Evolutionary conservation across 2,888 invertebrate genomes (phyloP).

Genomic region (Ophioninae sp.): DNA sequence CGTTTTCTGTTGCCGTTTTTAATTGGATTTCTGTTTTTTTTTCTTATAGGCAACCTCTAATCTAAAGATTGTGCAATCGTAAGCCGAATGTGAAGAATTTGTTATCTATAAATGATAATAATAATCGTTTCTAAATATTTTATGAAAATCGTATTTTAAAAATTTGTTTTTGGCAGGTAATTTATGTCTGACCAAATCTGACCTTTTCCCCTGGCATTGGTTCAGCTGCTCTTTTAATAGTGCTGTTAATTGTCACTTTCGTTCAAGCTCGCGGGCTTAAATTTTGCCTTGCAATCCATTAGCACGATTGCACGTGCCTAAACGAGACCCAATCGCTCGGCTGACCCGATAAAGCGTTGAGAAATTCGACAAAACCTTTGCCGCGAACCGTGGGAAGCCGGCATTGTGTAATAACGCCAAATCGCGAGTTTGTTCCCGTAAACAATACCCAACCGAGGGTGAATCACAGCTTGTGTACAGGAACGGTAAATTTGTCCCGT

Average conservation of each 20-base stretch:
- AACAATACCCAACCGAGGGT: not conserved
- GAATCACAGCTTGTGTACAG: slow-evolving; percentile 4
- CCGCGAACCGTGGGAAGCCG: slow-evolving; percentile 4
- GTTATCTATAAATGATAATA: no score
- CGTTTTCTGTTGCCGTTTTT: no score
- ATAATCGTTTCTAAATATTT: no score
- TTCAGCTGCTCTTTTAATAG: not conserved
- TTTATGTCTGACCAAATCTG: no score
- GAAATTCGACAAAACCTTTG: slow-evolving; percentile 5
- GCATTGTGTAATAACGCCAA: slow-evolving; percentile 2
- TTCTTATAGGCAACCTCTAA: no score
- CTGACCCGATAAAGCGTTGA: slow-evolving; percentile 8
- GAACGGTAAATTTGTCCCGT: slow-evolving; percentile 7
- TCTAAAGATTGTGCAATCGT: no score
- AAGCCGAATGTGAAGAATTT: no score
- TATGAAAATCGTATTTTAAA: no score
- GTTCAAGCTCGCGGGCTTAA: not conserved
- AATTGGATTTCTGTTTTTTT: no score
- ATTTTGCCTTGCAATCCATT: slow-evolving; percentile 23
- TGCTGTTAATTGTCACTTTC: slow-evolving; percentile 2
- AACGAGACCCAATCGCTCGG: slow-evolving; percentile 23
- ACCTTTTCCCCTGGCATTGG: not conserved
- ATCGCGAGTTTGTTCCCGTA: slow-evolving; percentile 15
- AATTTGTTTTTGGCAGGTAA: no score
- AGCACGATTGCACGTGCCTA: slow-evolving; percentile 9